Percentiles rank a stretch among this genome's conserved stretches.
phyloP scores from a whole-genome alignment of 2,797 vertebrate genomes.

The Lepilemur ruficaudatus region DNA sequence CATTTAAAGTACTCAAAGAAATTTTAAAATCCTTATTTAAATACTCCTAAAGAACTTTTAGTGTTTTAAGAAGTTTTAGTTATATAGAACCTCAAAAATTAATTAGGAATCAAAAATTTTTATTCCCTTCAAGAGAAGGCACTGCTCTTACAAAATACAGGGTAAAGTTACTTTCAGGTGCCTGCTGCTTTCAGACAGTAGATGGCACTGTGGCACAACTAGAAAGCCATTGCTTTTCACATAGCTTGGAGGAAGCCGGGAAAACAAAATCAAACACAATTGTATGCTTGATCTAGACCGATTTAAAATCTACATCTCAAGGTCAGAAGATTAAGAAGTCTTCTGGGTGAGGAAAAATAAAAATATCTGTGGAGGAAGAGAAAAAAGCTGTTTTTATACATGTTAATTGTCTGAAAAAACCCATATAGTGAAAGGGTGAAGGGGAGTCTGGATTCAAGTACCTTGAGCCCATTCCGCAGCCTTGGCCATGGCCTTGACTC shows the following conservation, averaged over 20 bases:
- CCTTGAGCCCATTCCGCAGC: background rate
- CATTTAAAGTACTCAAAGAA: background rate
- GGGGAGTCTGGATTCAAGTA: no score
- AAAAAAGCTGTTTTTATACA: background rate
- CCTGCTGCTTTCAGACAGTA: constrained; percentile 16
- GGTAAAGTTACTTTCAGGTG: background rate
- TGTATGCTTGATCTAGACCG: background rate
- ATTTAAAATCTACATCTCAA: background rate
- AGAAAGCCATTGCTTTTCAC: background rate
- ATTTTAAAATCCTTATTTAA: background rate
- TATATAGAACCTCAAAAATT: background rate
- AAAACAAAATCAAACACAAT: background rate
- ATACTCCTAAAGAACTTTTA: background rate
- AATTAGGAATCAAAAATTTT: background rate
- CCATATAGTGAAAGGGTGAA: background rate
- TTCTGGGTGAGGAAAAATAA: background rate
- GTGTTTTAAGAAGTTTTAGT: background rate
- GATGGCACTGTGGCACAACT: constrained; percentile 63
- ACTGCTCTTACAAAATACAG: background rate
- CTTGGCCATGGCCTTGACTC: background rate
- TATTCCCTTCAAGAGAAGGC: background rate
- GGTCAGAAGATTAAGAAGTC: background rate
- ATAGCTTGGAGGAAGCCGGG: background rate
- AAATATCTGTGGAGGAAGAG: background rate
- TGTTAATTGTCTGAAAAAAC: background rate